Conservation (phyloP, 2,797 vertebrate genomes). For the Bryconaethiops microstoma region DNA sequence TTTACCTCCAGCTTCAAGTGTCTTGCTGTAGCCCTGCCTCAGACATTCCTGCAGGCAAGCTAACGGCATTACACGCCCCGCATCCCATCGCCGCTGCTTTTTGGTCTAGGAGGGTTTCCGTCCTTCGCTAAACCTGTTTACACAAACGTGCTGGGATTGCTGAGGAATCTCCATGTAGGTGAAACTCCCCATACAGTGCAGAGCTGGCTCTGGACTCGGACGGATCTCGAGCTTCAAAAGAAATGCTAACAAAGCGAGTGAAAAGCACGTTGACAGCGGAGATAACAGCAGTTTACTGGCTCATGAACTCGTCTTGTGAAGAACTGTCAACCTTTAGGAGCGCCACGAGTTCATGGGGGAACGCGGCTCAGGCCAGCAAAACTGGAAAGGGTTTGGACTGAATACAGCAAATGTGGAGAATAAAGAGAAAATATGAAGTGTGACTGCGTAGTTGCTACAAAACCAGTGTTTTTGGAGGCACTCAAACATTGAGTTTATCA, state of each 20-base stretch:
- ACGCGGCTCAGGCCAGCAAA: neutral
- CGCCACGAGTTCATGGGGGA: neutral
- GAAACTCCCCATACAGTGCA: slow-evolving; percentile 8
- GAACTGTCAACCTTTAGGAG: neutral
- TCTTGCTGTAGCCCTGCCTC: neutral
- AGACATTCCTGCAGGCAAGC: neutral
- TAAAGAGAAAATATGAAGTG: neutral
- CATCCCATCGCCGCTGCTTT: neutral
- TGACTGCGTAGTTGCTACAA: no score
- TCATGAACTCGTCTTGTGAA: neutral
- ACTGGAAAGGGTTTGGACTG: neutral
- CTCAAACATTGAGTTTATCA: no score
- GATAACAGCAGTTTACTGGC: neutral
- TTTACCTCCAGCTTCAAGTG: no score
- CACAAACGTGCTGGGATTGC: slow-evolving; percentile 14
- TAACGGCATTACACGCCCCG: no score
- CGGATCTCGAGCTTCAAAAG: slow-evolving; percentile 11
- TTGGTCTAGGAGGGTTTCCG: neutral
- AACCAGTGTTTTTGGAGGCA: no score
- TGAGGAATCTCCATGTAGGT: slow-evolving; percentile 2
- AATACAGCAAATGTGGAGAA: neutral
- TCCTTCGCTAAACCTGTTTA: slow-evolving; percentile 26
- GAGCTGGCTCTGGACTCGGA: neutral
- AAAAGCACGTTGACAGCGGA: neutral
- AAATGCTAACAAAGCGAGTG: neutral